These are phyloP conservation scores for Noctuana brunneofusca DNA, from an alignment of 2,888 invertebrate genomes.

Conservation along the genomic window DNA sequence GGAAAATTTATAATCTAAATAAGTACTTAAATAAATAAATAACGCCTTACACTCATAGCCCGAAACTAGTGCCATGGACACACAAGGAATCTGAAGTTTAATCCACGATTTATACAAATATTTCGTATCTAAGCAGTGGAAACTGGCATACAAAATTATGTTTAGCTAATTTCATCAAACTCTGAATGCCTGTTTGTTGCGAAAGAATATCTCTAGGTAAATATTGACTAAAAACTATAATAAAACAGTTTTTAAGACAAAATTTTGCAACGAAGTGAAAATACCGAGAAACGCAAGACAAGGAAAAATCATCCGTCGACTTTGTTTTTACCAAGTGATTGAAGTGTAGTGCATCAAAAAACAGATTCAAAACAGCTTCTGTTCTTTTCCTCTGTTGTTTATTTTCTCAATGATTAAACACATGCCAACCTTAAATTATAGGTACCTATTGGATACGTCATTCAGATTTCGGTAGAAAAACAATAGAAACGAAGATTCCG, in stretches of 20 bases:
- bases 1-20: too few species aligned
- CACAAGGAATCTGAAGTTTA: too few species aligned
- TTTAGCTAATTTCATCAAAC: too few species aligned
- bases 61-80: too few species aligned
- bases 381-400: background rate
- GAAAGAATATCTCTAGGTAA: background rate
- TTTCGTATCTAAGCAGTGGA: background rate
- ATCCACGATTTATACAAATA: background rate
- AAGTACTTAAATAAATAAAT: too few species aligned
- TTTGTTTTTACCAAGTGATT: background rate
- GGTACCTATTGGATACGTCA: too few species aligned
- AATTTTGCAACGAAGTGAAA: background rate
- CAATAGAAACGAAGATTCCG: too few species aligned
- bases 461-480: too few species aligned
- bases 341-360: slow-evolving; percentile 6
- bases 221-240: background rate
- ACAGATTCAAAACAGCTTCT: background rate
- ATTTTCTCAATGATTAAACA: background rate
- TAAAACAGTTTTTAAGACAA: background rate
- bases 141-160: too few species aligned
- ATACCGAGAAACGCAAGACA: background rate
- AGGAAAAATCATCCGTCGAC: slow-evolving; percentile 2
- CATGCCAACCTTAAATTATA: background rate
- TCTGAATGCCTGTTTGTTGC: background rate
- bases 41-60: too few species aligned